These are phyloP conservation scores for Linnaemya vulpina DNA, from an alignment of 2,888 invertebrate species.

Conservation along the genomic window DNA sequence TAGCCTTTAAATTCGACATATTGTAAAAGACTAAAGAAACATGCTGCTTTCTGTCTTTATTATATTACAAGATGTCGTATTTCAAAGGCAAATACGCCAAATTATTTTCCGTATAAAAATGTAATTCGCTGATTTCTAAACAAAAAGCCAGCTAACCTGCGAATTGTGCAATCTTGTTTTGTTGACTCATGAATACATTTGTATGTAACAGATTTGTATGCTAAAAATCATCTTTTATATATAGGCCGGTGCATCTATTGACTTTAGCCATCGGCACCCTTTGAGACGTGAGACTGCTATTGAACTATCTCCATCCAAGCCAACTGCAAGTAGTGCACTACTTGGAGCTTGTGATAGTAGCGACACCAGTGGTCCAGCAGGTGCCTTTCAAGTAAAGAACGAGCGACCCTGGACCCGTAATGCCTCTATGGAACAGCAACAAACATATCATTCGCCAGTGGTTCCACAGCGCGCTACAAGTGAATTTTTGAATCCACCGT, in stretches of 20 bases:
- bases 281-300: conserved; percentile 82
- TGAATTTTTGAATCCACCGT: conserved; percentile 81
- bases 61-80: no score
- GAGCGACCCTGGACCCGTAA: conserved; percentile 80
- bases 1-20: no score
- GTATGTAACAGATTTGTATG: neutral
- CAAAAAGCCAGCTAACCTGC: no score
- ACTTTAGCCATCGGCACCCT: conserved; percentile 81
- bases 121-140: no score
- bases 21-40: no score
- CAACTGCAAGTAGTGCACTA: conserved; percentile 75
- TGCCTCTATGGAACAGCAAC: conserved; percentile 80
- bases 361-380: conserved; percentile 71
- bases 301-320: conserved; percentile 82
- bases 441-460: conserved; percentile 78
- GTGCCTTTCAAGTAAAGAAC: conserved; percentile 78
- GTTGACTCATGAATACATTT: no score
- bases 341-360: conserved; percentile 76
- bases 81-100: no score
- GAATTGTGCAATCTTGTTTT: no score
- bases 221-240: neutral
- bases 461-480: conserved; percentile 80
- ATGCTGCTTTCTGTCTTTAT: no score
- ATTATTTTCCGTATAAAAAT: no score
- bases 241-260: conserved; percentile 79